phyloP scores from a whole-genome alignment of 2,113 vertebrate species.

The Pluvialis apricaria region DNA sequence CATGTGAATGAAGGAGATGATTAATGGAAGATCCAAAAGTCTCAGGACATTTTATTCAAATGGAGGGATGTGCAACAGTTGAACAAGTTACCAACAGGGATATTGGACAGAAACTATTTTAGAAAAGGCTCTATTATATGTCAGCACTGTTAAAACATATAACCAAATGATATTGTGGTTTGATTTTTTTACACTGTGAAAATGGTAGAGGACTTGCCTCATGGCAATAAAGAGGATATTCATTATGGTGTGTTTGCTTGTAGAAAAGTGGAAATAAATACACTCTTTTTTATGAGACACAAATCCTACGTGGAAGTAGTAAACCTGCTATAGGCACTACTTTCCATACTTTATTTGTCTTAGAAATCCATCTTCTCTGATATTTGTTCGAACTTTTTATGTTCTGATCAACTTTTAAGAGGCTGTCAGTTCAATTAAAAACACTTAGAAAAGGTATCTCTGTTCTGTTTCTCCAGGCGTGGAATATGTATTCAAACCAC shows the following conservation, averaged over 20 bases:
- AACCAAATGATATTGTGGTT: constrained; percentile 3
- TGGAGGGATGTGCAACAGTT: background rate
- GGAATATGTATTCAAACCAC: background rate
- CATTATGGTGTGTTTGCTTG: background rate
- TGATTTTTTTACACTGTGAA: constrained; percentile 18
- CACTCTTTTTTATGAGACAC: background rate
- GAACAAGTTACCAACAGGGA: background rate
- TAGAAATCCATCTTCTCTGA: background rate
- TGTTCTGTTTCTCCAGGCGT: background rate
- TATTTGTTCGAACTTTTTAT: background rate
- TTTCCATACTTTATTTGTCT: background rate
- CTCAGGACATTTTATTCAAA: constrained; percentile 31
- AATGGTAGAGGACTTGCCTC: background rate
- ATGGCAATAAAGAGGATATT: background rate
- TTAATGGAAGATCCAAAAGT: constrained; percentile 39
- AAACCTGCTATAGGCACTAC: background rate
- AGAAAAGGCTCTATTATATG: constrained; percentile 1
- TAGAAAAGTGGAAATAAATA: constrained; percentile 8
- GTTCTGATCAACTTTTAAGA: background rate
- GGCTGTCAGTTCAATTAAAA: background rate
- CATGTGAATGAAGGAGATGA: constrained; percentile 29
- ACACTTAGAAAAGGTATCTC: background rate
- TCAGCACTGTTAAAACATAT: constrained; percentile 18
- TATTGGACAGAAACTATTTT: constrained; percentile 32
- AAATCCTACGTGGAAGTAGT: background rate